Base-by-base conservation (phyloP, 1,140 invertebrate species). In the Drosophila tropicalis region DNA sequence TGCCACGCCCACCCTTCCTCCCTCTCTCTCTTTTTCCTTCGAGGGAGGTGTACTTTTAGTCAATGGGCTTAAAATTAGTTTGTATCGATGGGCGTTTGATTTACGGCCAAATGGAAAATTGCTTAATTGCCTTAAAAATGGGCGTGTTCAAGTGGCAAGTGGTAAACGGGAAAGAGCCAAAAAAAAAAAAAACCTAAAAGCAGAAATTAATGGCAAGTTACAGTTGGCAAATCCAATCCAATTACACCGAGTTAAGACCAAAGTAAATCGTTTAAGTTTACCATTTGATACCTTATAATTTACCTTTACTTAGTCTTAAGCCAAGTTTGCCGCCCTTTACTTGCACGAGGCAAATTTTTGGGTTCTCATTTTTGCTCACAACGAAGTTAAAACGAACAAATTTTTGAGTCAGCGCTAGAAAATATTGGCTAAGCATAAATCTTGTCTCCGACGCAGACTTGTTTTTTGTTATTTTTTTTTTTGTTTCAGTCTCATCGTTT, bases 31-130 rank as follows among this genome's bases (percentile, higher is more conserved):
- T 29, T 0, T 29, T 29, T 29, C 29, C 6, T 5, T 29, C 22
- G 44, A n/a, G 3, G 32, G 29, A n/a, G 32, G 56, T 39, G 44
- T 51, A 58, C 32, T 58, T 69, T 60, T 72, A 64, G 60, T 67
- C 64, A 54, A 63, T 68, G 39, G 76, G 62, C 81, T 72, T 72
- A 67, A 87, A 86, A 86, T 86, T 87, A 86, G 82, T 82, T 57
- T 62, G 39, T 77, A 87, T 87, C 83, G 82, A 87, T 86, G 83
- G 83, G 79, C 82, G 79, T 87, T 86, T 86, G 82, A 86, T 86
- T 86, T 87, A 86, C 83, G 77, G 72, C 36, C 67, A 19, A 62
- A 62, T 54, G 71, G 39, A 81, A 87, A 87, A 63, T 62, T 69
- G 75, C 76, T 81, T 86, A 87, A 86, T 87, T 86, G 83, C 75